Conservation (phyloP, 2,113 vertebrate species). For the Caranx ignobilis region DNA sequence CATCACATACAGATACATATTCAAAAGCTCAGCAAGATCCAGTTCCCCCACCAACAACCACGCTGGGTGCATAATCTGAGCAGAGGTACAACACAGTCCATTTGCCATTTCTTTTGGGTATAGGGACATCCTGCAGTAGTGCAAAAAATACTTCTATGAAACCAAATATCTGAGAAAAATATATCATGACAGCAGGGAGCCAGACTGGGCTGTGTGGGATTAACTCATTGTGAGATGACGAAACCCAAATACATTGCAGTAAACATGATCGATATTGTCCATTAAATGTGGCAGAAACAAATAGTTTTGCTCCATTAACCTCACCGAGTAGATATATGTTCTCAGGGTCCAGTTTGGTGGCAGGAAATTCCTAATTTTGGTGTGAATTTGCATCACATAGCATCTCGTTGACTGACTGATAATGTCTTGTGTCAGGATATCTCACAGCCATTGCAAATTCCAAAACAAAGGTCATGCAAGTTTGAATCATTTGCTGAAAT, state of each 20-base stretch:
- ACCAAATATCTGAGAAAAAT: not conserved
- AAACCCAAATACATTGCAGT: not conserved
- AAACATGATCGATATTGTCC: not conserved
- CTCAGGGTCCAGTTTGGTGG: no score
- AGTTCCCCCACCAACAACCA: conserved; percentile 13
- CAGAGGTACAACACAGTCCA: conserved; percentile 9
- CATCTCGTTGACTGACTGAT: no score
- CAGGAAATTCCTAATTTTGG: no score
- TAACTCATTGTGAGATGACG: not conserved
- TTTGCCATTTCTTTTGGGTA: conserved; percentile 8
- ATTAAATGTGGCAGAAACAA: not conserved
- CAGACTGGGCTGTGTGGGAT: not conserved
- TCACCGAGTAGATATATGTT: no score
- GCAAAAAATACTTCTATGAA: not conserved
- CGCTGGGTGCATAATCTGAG: conserved; percentile 32
- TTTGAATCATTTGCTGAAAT: no score
- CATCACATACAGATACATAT: conserved; percentile 25
- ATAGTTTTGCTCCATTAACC: not conserved
- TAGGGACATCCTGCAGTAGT: conserved; percentile 3
- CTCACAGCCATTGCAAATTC: no score
- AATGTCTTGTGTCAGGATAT: no score
- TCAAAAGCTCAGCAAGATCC: conserved; percentile 21
- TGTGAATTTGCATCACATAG: no score
- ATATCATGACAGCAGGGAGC: not conserved
- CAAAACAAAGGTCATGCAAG: no score